Evolutionary conservation across 2,888 invertebrate genomes (phyloP).

Genomic region (Pecten maximus): DNA sequence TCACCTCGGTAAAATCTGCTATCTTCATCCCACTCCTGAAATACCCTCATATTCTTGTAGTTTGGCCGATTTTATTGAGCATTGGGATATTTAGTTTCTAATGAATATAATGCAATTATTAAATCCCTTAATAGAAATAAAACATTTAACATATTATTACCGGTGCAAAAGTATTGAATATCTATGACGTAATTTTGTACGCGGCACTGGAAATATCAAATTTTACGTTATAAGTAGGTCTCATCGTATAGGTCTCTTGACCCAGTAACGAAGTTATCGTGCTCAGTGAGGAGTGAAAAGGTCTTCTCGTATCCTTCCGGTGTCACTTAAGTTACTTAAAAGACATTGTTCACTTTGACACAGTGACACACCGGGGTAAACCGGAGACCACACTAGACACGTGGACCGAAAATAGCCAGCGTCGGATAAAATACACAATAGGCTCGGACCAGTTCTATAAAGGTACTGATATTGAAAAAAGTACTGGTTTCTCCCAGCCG

Average conservation of each 20-base stretch:
- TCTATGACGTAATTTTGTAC: background rate
- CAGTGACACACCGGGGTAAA: slow-evolving; percentile 22
- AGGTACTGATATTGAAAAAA: too few relatives aligned
- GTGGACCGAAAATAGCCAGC: background rate
- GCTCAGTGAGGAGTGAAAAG: slow-evolving; percentile 1
- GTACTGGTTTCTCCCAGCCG: too few relatives aligned
- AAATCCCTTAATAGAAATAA: background rate
- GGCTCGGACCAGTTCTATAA: too few relatives aligned
- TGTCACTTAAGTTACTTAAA: background rate
- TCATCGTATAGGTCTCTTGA: background rate
- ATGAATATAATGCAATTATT: too few relatives aligned
- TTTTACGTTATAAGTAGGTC: background rate
- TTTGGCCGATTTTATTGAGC: too few relatives aligned
- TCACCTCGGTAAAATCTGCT: too few relatives aligned
- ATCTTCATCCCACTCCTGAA: too few relatives aligned
- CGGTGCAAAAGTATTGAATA: background rate
- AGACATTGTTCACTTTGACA: slow-evolving; percentile 8
- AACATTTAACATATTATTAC: background rate
- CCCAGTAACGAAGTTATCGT: background rate
- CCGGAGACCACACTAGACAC: background rate
- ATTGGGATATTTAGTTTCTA: too few relatives aligned
- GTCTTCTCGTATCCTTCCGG: slow-evolving; percentile 17
- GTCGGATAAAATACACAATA: background rate
- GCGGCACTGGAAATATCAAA: background rate
- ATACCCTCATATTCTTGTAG: too few relatives aligned